These are phyloP conservation scores for Rhinoptilus africanus DNA, from an alignment of 2,113 vertebrate species.

Conservation along the genomic window DNA sequence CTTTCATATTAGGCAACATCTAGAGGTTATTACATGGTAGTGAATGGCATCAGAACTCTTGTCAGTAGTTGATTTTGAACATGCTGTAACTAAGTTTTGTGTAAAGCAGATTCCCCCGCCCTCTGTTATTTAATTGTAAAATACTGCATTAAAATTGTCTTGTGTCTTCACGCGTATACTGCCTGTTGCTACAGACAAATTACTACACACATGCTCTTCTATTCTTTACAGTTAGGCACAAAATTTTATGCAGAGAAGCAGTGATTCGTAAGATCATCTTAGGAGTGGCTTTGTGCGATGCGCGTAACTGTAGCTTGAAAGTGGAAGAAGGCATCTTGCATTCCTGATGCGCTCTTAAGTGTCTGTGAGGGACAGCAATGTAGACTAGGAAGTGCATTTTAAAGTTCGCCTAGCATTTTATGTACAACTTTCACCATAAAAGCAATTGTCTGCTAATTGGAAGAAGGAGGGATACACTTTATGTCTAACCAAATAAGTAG, in stretches of 20 bases:
- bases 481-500: neutral
- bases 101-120: neutral
- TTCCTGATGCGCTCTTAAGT: neutral
- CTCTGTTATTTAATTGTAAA: neutral
- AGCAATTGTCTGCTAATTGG: neutral
- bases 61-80: neutral
- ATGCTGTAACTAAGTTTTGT: neutral
- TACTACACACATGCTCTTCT: neutral
- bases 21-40: neutral
- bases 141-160: neutral
- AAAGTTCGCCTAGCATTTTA: neutral
- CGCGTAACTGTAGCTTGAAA: neutral
- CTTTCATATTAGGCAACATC: neutral
- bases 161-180: fast-evolving
- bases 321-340: neutral
- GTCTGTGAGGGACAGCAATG: neutral
- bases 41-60: neutral
- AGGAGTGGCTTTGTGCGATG: neutral
- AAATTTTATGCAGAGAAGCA: neutral
- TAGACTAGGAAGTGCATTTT: neutral
- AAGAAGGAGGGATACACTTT: neutral
- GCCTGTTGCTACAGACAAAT: neutral
- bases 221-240: neutral
- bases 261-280: neutral
- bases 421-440: neutral